A percentile compares a stretch with the other conserved stretches of the same genome.
phyloP scores from a whole-genome alignment of 2,888 invertebrate species.

The Coelopa pilipes region DNA sequence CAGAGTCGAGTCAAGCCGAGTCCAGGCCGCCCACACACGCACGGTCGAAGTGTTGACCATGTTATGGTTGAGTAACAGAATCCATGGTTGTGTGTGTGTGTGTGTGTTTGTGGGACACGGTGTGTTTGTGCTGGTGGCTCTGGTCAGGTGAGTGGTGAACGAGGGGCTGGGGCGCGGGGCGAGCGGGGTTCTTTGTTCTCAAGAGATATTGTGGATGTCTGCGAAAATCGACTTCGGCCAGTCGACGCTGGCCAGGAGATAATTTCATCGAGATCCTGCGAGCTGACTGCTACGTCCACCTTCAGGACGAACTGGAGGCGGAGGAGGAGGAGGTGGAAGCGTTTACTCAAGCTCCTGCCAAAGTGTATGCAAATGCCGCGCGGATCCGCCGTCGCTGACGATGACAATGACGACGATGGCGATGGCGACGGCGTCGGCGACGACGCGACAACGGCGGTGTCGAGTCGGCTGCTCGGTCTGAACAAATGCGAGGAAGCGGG shows the following conservation, averaged over 20 bases:
- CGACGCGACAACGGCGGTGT: background rate
- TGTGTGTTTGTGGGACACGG: background rate
- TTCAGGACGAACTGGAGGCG: no score
- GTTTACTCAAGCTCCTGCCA: background rate
- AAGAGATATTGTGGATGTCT: slow-evolving; percentile 3
- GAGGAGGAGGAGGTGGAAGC: no score
- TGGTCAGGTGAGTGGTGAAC: slow-evolving; percentile 10
- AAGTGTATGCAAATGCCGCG: slow-evolving; percentile 25
- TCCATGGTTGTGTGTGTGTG: background rate
- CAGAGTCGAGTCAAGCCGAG: background rate
- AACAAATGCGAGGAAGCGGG: slow-evolving; percentile 28
- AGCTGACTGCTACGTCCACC: background rate
- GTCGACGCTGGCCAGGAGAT: background rate
- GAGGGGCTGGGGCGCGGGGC: background rate
- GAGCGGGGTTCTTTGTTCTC: background rate
- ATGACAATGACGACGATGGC: no score
- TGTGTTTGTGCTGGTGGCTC: background rate
- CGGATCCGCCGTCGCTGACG: slow-evolving; percentile 3
- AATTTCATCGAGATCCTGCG: background rate
- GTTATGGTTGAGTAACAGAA: slow-evolving; percentile 8
- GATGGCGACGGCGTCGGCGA: background rate
- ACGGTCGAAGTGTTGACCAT: slow-evolving; percentile 9
- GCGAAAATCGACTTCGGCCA: background rate
- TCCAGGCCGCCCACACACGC: background rate
- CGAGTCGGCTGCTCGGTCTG: background rate